Base-by-base conservation (phyloP, 1,140 invertebrate genomes). In the Stegodyphus dumicola region DNA sequence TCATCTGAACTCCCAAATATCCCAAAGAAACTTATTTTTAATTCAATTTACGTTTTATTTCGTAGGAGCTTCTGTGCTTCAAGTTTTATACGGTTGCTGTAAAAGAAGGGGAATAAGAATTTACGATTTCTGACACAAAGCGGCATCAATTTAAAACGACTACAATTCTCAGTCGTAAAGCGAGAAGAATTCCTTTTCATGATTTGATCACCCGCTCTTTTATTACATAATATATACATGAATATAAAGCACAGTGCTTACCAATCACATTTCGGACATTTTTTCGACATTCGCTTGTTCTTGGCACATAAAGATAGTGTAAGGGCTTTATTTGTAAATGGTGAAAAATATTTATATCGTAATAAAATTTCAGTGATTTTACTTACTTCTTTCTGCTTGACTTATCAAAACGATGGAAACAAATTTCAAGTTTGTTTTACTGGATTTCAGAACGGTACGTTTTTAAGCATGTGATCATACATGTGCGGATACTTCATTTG, bases 71-170 rank as follows among this genome's bases (percentile, higher is more conserved):
- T 33, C 33, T 33, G 33, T 33, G 33, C 33, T 33, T 33, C 33
- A 33, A 33, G 33, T 33, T 33, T 33, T 33, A 33, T 33, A 33
- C 33, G 33, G 33, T 33, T 33, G 33, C 33, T 33, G 33, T 33
- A 33, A 33, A 33, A 33, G 33, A 33, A 33, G 33, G 33, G 33
- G 33, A 33, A 48, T 52, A 51, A 67, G 64, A 78, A 69, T 78
- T 78, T 78, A 78, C 77, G 77, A 78, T 78, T 78, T 65, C 17
- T 69, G 65, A 69, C 65, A 78, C 77, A 78, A 78, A 78, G 51
- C 51, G 52, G 54, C 65, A 69, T 78, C 77, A 67, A 67, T 67
- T 65, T 77, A 49, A 77, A 77, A 77, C 75, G 75, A 77, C 60
- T 65, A 11, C 18, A 60, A 77, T 66, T 65, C 75, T n/a, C 15